Conservation (phyloP, 2,888 invertebrate species). For the Sympetrum striolatum region DNA sequence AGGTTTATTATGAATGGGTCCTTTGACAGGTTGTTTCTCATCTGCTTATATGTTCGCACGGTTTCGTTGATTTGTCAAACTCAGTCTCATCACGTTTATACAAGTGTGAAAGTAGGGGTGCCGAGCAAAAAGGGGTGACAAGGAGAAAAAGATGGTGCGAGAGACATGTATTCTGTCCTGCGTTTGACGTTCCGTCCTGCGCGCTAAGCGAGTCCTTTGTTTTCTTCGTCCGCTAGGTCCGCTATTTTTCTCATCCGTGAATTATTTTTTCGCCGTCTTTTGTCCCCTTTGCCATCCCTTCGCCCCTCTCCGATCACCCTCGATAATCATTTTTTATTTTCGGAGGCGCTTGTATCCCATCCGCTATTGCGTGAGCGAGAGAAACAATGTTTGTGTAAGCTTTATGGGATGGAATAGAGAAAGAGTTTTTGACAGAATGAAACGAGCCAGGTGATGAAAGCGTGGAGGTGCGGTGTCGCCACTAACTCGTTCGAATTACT, state of each 20-base stretch:
- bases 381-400: neutral
- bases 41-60: neutral
- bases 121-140: neutral
- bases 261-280: neutral
- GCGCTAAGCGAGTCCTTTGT: neutral
- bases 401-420: neutral
- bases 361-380: neutral
- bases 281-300: neutral
- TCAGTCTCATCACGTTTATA: neutral
- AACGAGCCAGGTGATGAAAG: neutral
- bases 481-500: neutral
- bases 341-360: neutral
- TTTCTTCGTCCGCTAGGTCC: neutral
- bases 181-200: neutral
- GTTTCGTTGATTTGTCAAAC: neutral
- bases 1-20: no score
- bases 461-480: neutral
- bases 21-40: neutral
- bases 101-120: neutral
- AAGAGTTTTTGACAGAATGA: neutral
- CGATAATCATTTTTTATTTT: neutral
- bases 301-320: neutral
- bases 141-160: neutral
- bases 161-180: neutral
- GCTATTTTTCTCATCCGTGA: neutral